Evolutionary conservation across 2,113 vertebrate genomes (phyloP).

Genomic region (Catagonus wagneri): DNA sequence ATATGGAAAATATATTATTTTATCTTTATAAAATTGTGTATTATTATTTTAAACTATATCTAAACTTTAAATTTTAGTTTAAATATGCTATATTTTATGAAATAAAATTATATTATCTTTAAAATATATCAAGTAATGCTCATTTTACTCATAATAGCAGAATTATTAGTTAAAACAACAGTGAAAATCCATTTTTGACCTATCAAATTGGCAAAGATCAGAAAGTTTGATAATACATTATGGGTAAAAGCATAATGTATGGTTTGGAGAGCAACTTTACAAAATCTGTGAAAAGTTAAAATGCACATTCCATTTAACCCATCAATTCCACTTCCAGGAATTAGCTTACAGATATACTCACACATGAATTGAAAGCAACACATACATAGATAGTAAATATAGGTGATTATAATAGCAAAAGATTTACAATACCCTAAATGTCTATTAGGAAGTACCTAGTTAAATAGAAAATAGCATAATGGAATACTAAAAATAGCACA

Average conservation of each 20-base stretch:
- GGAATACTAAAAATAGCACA: not conserved
- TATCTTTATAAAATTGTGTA: slow-evolving; percentile 42
- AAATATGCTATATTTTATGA: slow-evolving; percentile 44
- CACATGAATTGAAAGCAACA: slow-evolving; percentile 4
- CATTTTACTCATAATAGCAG: slow-evolving; percentile 2
- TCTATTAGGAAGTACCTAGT: slow-evolving; percentile 21
- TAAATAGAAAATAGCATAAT: not conserved
- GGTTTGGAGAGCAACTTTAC: slow-evolving; percentile 26
- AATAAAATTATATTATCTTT: slow-evolving; percentile 20
- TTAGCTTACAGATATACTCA: slow-evolving; percentile 8
- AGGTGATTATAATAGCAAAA: slow-evolving; percentile 20
- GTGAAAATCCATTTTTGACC: not conserved
- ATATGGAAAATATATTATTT: not conserved
- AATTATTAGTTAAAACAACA: slow-evolving; percentile 50
- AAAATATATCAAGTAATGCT: slow-evolving; percentile 42
- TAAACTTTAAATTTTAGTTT: not conserved
- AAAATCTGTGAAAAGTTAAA: slow-evolving; percentile 13
- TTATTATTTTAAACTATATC: not conserved
- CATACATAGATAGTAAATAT: not conserved
- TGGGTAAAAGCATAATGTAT: not conserved
- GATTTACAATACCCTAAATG: not conserved
- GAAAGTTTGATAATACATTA: not conserved
- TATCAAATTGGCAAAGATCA: not conserved
- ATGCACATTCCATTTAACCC: not conserved
- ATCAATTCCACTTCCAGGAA: not conserved